These are phyloP conservation scores for Spermophilus dauricus DNA, from an alignment of 2,113 vertebrate species.

Conservation along the genomic window DNA sequence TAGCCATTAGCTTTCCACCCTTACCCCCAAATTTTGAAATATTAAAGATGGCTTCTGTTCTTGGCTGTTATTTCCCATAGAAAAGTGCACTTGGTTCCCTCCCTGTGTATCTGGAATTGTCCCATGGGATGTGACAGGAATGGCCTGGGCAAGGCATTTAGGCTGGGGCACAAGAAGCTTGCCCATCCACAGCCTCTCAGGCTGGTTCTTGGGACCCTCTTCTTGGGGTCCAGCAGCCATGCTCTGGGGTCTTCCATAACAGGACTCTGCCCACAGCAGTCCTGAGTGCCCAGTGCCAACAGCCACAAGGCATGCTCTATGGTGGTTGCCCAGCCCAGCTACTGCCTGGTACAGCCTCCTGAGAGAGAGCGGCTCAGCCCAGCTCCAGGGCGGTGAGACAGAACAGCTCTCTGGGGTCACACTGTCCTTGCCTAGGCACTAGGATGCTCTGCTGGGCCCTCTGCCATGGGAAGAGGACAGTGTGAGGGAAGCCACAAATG, in stretches of 20 bases:
- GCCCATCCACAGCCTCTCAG: neutral
- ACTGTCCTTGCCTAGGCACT: neutral
- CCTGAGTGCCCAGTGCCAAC: neutral
- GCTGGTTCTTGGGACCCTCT: neutral
- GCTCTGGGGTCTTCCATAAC: too few species aligned
- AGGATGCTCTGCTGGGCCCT: too few species aligned
- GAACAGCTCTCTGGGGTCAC: neutral
- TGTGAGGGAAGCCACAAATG: too few species aligned
- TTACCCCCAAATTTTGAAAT: neutral
- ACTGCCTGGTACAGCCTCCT: neutral
- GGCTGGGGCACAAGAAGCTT: neutral
- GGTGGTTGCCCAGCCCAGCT: neutral
- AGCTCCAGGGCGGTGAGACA: neutral
- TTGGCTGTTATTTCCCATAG: neutral
- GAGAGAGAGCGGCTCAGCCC: neutral
- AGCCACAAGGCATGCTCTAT: too few species aligned
- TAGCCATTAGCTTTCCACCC: neutral
- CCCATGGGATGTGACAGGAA: fast-evolving
- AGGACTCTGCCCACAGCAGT: neutral
- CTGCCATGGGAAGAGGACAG: neutral
- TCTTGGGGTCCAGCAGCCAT: neutral
- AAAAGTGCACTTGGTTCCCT: neutral
- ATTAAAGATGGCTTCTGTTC: neutral
- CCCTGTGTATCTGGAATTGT: neutral
- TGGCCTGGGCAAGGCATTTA: too few species aligned